These are phyloP conservation scores for Lycorma delicatula DNA, from an alignment of 1,140 invertebrate species.

Conservation along the genomic window DNA sequence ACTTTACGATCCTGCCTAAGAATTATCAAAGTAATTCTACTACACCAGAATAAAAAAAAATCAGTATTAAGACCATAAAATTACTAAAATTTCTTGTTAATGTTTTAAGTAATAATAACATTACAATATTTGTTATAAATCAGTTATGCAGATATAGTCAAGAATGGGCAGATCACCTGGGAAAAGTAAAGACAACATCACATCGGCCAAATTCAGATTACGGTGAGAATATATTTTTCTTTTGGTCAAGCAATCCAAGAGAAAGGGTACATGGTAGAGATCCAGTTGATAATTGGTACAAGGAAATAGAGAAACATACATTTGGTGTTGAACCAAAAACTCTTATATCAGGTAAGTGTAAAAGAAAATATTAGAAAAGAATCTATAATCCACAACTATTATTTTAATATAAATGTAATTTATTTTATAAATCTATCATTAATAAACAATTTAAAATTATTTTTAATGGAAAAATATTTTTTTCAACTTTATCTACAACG, in stretches of 20 bases:
- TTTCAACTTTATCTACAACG: no score
- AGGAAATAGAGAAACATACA: slow-evolving; percentile 43
- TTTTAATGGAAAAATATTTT: neutral
- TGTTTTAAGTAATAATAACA: no score
- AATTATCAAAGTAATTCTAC: no score
- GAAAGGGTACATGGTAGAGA: slow-evolving; percentile 53
- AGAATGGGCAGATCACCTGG: slow-evolving; percentile 69
- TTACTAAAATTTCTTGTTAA: no score
- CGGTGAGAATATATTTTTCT: slow-evolving; percentile 72
- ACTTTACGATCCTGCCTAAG: no score
- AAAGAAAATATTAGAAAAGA: no score
- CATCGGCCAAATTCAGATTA: slow-evolving; percentile 67
- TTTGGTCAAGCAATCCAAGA: slow-evolving; percentile 60
- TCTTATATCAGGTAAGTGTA: neutral
- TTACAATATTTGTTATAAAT: no score
- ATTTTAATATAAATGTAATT: neutral
- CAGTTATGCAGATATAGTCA: slow-evolving; percentile 59
- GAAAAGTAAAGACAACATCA: slow-evolving; percentile 53
- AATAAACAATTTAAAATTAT: neutral
- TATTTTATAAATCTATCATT: no score
- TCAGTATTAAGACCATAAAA: no score
- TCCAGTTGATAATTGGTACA: slow-evolving; percentile 54
- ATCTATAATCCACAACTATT: neutral
- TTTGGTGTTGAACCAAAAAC: slow-evolving; percentile 49
- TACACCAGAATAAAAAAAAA: no score